These are phyloP conservation scores for Metalampra italica DNA, from an alignment of 2,888 invertebrate genomes.

Conservation along the genomic window DNA sequence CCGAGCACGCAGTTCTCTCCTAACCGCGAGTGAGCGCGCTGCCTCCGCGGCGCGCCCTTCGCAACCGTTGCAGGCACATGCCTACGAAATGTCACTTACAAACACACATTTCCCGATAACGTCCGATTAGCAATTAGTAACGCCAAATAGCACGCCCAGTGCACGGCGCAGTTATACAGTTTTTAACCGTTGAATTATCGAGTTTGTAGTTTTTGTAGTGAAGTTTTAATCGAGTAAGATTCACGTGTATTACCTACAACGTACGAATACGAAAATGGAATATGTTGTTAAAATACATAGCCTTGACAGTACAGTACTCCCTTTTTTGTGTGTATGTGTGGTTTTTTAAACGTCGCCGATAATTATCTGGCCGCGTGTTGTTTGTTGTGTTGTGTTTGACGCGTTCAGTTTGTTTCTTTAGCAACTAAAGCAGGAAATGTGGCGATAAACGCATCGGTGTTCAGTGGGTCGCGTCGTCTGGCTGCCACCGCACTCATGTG, in stretches of 20 bases:
- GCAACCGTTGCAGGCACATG: conserved; percentile 59
- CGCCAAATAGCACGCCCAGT: conserved; percentile 57
- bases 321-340: conserved; percentile 44
- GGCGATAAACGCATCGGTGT: conserved; percentile 33
- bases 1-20: conserved; percentile 55
- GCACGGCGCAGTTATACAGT: conserved; percentile 32
- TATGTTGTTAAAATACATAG: conserved; percentile 65
- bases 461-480: conserved; percentile 37
- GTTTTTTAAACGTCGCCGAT: conserved; percentile 37
- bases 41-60: conserved; percentile 67
- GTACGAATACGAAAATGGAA: conserved; percentile 41
- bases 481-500: conserved; percentile 33
- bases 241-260: conserved; percentile 30
- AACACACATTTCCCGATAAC: conserved; percentile 53
- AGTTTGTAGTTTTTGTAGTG: conserved; percentile 31
- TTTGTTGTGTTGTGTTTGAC: conserved; percentile 36
- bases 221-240: conserved; percentile 46
- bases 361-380: conserved; percentile 44
- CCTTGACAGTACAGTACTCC: conserved; percentile 46
- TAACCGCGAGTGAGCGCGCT: conserved; percentile 75
- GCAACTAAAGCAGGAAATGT: conserved; percentile 46
- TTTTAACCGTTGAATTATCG: conserved; percentile 26
- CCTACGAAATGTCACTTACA: conserved; percentile 66
- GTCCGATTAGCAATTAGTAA: conserved; percentile 55
- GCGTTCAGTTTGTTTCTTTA: conserved; percentile 38